Evolutionary conservation across 2,888 invertebrate species (phyloP).

Genomic region (Chaetogeoica ovagalla): DNA sequence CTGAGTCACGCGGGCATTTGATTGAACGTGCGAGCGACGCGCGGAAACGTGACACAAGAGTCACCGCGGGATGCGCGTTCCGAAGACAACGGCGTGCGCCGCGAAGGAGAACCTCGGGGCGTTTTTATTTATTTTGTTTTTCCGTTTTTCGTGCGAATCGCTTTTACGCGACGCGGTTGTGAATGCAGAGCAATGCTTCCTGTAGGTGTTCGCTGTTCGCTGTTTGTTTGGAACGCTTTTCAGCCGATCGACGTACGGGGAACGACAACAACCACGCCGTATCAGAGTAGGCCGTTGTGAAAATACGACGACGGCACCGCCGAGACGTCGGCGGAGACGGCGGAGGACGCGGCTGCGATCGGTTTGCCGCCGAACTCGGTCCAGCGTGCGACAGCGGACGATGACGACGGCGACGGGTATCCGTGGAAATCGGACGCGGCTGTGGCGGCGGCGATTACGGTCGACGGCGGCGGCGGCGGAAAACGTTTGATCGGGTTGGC

Average conservation of each 20-base stretch:
- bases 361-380: constrained; percentile 26
- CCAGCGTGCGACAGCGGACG: constrained; percentile 23
- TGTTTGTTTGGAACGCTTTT: no score
- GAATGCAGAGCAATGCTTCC: no score
- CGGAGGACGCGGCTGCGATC: neutral
- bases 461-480: neutral
- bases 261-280: neutral
- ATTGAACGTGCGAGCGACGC: no score
- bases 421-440: neutral
- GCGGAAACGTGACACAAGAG: no score
- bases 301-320: constrained; percentile 28
- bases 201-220: no score
- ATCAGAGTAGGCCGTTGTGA: constrained; percentile 35
- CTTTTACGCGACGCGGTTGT: no score
- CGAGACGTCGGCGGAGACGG: neutral
- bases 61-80: no score
- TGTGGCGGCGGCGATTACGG: neutral
- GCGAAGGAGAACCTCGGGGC: no score
- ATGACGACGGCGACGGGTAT: neutral
- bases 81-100: no score
- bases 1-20: no score
- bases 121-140: no score
- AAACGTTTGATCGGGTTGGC: constrained; percentile 30
- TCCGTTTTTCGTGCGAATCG: no score
- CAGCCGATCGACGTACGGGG: neutral